These are phyloP conservation scores for Poecilus cupreus DNA, from an alignment of 2,888 invertebrate species.

Conservation along the genomic window DNA sequence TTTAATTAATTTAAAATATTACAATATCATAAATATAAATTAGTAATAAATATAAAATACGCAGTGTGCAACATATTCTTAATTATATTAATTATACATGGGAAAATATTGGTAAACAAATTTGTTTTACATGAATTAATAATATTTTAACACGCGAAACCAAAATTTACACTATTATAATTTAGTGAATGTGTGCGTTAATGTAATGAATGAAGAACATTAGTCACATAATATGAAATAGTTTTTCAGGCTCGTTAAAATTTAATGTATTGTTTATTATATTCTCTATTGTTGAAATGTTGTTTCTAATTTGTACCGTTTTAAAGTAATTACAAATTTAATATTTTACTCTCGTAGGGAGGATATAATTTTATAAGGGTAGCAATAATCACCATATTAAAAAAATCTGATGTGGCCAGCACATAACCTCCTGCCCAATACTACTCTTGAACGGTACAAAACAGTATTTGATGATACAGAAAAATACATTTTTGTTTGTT, in stretches of 20 bases:
- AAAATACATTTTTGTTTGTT: no score
- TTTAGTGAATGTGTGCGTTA: not conserved
- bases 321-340: no score
- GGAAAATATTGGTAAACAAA: not conserved
- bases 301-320: no score
- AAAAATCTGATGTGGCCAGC: no score
- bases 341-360: no score
- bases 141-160: conserved; percentile 22
- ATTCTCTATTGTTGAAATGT: no score
- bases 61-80: not conserved
- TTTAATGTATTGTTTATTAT: no score
- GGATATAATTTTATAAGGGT: no score
- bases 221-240: conserved; percentile 6
- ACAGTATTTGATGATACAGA: no score
- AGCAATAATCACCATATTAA: no score
- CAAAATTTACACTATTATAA: conserved; percentile 16
- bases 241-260: not conserved
- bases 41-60: not conserved
- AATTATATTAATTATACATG: conserved; percentile 27
- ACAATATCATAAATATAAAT: conserved; percentile 17
- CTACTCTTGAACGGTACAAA: no score
- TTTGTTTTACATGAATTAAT: conserved; percentile 19
- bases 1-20: conserved; percentile 14
- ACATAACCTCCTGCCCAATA: no score
- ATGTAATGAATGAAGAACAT: not conserved